phyloP scores from a whole-genome alignment of 2,888 invertebrate species.

The Trypoxylon attenuatum region DNA sequence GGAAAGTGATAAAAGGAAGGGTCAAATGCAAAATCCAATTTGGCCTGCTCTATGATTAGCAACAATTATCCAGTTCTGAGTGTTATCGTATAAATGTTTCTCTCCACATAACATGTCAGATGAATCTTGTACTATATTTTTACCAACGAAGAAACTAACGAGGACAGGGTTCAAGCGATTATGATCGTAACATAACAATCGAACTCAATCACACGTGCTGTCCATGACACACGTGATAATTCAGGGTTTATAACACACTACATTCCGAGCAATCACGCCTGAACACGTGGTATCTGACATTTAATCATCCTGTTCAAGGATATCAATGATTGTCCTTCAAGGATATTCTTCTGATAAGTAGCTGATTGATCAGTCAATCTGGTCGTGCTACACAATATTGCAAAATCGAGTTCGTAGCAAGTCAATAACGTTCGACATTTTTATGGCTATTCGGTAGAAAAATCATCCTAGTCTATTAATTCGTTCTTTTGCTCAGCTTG shows the following conservation, averaged over 20 bases:
- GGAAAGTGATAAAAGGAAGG: constrained; percentile 30
- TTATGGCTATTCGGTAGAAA: too few species aligned
- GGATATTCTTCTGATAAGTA: not conserved
- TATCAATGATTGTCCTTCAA: not conserved
- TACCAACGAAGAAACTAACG: constrained; percentile 30
- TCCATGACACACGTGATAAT: constrained; percentile 22
- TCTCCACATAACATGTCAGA: constrained; percentile 2
- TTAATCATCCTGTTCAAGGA: not conserved
- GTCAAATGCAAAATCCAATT: not conserved
- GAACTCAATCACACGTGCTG: constrained; percentile 20
- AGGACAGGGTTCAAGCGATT: constrained; percentile 26
- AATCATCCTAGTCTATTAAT: too few species aligned
- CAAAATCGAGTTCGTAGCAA: too few species aligned
- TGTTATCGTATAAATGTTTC: not conserved
- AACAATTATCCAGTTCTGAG: not conserved
- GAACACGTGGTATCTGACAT: too few species aligned
- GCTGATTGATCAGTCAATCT: too few species aligned
- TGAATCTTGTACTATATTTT: constrained; percentile 21
- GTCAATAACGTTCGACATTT: too few species aligned
- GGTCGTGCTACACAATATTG: too few species aligned
- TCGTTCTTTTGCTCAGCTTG: too few species aligned
- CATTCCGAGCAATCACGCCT: not conserved
- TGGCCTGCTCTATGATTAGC: not conserved
- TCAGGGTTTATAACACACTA: not conserved
- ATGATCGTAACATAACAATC: constrained; percentile 16